A percentile compares a stretch with the other conserved stretches of the same genome.
phyloP scores from a whole-genome alignment of 2,113 vertebrate genomes.

The Piprites chloris region DNA sequence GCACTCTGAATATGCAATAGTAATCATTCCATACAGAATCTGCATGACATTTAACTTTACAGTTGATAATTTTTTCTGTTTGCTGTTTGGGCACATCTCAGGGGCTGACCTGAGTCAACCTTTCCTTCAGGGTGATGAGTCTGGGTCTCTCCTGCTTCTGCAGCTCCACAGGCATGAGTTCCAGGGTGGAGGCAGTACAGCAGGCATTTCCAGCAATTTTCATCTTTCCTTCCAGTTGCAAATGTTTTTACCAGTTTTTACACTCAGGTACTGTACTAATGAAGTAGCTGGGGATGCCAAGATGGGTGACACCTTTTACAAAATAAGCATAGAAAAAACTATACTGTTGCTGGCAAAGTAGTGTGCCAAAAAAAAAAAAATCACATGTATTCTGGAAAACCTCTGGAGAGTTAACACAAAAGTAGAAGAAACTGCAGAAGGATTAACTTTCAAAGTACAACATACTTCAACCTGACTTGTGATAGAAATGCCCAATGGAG shows the following conservation, averaged over 20 bases:
- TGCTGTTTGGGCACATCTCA: background rate
- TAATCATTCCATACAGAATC: background rate
- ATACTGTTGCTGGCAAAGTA: background rate
- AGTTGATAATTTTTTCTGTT: background rate
- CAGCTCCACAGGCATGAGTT: background rate
- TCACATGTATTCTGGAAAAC: background rate
- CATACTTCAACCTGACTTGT: background rate
- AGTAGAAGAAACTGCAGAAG: background rate
- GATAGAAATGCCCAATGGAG: background rate
- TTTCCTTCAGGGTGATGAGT: fast-evolving
- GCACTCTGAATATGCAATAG: background rate
- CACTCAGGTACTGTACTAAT: background rate
- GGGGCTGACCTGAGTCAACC: background rate
- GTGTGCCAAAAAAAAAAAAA: background rate
- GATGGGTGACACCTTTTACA: background rate
- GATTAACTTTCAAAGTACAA: background rate
- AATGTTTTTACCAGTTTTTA: background rate
- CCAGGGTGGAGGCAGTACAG: background rate
- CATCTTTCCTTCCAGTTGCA: background rate
- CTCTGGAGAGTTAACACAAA: background rate
- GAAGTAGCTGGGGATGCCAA: background rate
- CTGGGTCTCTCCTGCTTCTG: background rate
- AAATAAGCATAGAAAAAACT: background rate
- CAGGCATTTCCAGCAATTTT: background rate
- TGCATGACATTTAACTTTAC: background rate